Percentiles rank a stretch among this genome's conserved stretches.
Conservation (phyloP, 2,797 vertebrate genomes). For the Pelochelys cantorii region DNA sequence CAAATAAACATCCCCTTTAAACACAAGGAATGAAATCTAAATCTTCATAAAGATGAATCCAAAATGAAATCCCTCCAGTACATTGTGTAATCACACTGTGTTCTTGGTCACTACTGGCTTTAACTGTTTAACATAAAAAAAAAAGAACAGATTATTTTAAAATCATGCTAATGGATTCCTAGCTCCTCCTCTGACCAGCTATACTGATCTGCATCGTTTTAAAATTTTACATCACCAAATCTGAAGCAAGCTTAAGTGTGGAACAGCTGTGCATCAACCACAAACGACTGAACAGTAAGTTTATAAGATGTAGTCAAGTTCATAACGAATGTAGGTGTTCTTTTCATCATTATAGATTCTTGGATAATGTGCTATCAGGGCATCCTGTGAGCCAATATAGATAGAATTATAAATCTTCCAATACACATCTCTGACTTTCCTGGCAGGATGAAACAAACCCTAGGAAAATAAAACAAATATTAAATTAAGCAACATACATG, state of each 20-base stretch:
- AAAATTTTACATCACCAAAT: slow-evolving; percentile 83
- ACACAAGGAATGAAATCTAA: slow-evolving; percentile 89
- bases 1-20: slow-evolving; percentile 93
- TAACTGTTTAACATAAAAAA: slow-evolving; percentile 86
- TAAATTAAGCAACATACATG: background rate
- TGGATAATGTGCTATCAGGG: slow-evolving; percentile 98
- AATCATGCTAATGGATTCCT: slow-evolving; percentile 85
- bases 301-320: slow-evolving; percentile 98
- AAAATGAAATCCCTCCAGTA: slow-evolving; percentile 81
- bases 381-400: slow-evolving; percentile 98
- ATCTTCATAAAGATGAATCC: slow-evolving; percentile 85
- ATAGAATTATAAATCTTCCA: slow-evolving; percentile 99
- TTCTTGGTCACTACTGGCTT: slow-evolving; percentile 85
- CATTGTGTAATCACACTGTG: slow-evolving; percentile 79
- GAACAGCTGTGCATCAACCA: slow-evolving; percentile 82
- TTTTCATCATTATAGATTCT: slow-evolving; percentile 98
- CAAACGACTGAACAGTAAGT: slow-evolving; percentile 78
- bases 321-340: slow-evolving; percentile 95
- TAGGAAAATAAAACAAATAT: slow-evolving; percentile 65
- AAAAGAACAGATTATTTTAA: slow-evolving; percentile 83
- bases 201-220: slow-evolving; percentile 76
- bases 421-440: slow-evolving; percentile 98
- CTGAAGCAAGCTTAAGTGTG: slow-evolving; percentile 79
- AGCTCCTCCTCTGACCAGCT: slow-evolving; percentile 82
- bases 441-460: slow-evolving; percentile 98